A percentile compares a stretch with the other conserved stretches of the same genome.
phyloP scores from a whole-genome alignment of 92 coral and sea anemone genomes.

The Porites rus region DNA sequence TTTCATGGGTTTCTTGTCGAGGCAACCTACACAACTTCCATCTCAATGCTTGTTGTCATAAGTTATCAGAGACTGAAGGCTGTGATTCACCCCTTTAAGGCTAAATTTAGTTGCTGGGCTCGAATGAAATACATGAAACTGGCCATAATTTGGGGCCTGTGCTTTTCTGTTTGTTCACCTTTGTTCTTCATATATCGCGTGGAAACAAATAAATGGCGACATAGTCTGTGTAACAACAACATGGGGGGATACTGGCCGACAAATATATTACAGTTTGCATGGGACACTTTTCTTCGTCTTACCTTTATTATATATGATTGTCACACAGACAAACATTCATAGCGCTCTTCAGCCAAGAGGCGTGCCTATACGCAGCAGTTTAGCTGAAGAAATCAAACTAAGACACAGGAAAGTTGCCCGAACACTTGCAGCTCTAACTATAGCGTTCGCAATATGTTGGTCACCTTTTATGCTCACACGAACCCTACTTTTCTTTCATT shows the following conservation, averaged over 20 bases:
- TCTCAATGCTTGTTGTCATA: no score
- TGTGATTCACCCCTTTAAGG: no score
- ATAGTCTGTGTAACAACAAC: conserved; percentile 19
- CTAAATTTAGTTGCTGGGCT: not conserved
- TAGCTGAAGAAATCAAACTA: not conserved
- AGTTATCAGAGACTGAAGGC: no score
- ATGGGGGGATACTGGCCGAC: conserved; percentile 44
- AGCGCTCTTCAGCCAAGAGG: conserved; percentile 1
- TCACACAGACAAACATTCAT: conserved; percentile 11
- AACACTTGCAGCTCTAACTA: conserved; percentile 39
- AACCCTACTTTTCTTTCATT: conserved; percentile 37
- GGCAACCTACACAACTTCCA: no score
- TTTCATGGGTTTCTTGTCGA: no score
- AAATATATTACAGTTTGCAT: conserved; percentile 33
- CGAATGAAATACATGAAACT: no score
- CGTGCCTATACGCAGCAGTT: conserved; percentile 8
- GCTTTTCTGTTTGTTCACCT: no score
- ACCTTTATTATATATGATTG: conserved; percentile 25
- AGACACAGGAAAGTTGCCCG: conserved; percentile 27
- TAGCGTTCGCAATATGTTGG: conserved; percentile 54
- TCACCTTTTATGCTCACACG: conserved; percentile 61
- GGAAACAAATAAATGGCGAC: no score
- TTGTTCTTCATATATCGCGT: no score
- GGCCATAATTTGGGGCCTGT: no score
- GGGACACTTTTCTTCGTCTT: conserved; percentile 16